Base-by-base conservation (phyloP, 2,888 invertebrate genomes). In the Parnassius smintheus region DNA sequence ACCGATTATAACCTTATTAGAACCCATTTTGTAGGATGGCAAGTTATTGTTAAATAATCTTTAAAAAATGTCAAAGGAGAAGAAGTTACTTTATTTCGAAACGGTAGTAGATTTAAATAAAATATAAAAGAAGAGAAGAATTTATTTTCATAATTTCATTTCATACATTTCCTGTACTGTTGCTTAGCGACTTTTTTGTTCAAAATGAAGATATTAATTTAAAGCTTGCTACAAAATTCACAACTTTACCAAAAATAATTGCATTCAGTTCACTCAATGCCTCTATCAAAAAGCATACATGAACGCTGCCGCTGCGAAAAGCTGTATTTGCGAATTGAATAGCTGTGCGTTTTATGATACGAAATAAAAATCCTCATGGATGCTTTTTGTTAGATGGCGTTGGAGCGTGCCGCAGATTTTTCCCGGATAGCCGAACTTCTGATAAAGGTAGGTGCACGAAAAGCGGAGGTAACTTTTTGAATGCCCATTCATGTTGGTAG, bases 351-450 rank as follows among this genome's bases (percentile, higher is more conserved):
- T 78, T 72, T 35, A 7, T 76, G 67, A 69, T 75, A 71, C 75
- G 57, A 75, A 76, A 75, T 77, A 69, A 75, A 76, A 72, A 79
- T 78, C 9, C 72, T 77, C 76, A 73, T 80, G 83, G 83, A 83
- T 83, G 85, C 84, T 82, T 85, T 82, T 84, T 86, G 86, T 76
- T 87, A 85, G 86, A 84, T 86, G 82, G 76, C 74, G 81, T 68
- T 67, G 73, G 73, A 65, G 71, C 71, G 41, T 44, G 50, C 44
- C 44, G 54, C 45, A 13, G 49, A 13, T 25, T 59, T 35, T 59
- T 35, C 55, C 55, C 41, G 45, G 55, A 63, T 59, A 59, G 55
- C 55, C 55, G 12, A 46, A 45, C 50, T 3, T 55, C 25, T 41
- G 8, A 59, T 57, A 10, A 59, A 63, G 62, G 58, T 63, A 55